Base-by-base conservation (phyloP, 1,140 invertebrate species). In the Apis dorsata region DNA sequence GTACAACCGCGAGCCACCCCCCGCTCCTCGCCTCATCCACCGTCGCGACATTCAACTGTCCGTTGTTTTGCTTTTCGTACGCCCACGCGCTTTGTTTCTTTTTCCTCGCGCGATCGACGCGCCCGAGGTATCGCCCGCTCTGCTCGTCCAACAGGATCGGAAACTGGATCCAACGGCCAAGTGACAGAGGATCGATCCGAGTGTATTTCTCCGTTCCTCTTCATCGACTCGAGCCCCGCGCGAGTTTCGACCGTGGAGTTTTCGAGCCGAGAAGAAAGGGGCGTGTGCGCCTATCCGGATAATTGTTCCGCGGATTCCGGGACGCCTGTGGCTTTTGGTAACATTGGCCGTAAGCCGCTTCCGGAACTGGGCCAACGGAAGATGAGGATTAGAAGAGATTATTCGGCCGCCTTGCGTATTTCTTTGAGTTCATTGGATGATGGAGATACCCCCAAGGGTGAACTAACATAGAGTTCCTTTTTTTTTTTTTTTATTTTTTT, bases 31-130 rank as follows among this genome's bases (percentile, higher is more conserved):
- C 57, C 10, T 17, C 63, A 1, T 17, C 59, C 70, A 12, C 51
- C n/a, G 1, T 28, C 77, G 62, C 81, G 71, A 85, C 75, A 60
- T 83, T 83, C 85, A 81, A 74, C 79, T 74, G 85, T 69, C 63
- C 74, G 62, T 78, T 84, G 83, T 85, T 86, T 85, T 82, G 81
- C 85, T 81, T 84, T 73, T 75, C 79, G 72, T 70, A 69, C 71
- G 69, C 65, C 72, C 79, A 71, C 63, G 59, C 79, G 53, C 57
- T 72, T 68, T 59, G 57, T 53, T 73, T 59, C 60, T 57, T 75
- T 81, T 75, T 68, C 15, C 15, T 13, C 12, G 51, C 44, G 69
- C 78, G 78, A 71, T 80, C 78, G 69, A 80, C 59, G 66, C 57
- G 68, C 53, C 9, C 28, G 21, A 44, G 34, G 21, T 34, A 79